phyloP scores from a whole-genome alignment of 2,113 vertebrate genomes.

The Piaya cayana region DNA sequence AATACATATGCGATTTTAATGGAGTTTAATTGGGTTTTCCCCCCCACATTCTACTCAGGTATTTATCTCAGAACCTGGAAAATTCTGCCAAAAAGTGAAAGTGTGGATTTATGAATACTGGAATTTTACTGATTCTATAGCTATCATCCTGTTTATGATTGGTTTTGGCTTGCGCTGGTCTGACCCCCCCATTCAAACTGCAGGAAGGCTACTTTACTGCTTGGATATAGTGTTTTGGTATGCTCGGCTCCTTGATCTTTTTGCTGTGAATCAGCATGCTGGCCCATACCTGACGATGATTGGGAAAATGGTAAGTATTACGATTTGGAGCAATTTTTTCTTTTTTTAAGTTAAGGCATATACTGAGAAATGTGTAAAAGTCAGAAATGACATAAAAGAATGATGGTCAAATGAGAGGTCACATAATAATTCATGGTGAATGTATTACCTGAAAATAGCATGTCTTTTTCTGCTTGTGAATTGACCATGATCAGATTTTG shows the following conservation, averaged over 20 bases:
- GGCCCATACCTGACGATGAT: conserved; percentile 98
- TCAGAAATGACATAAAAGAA: not conserved
- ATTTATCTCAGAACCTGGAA: conserved; percentile 90
- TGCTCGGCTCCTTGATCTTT: conserved; percentile 88
- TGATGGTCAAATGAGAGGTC: not conserved
- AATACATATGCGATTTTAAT: not conserved
- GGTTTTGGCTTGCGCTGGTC: conserved; percentile 86
- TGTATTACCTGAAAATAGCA: not conserved
- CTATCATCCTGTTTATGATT: conserved; percentile 86
- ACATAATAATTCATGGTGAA: not conserved
- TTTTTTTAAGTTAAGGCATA: not conserved
- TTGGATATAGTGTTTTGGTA: conserved; percentile 99
- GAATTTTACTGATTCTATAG: conserved; percentile 91
- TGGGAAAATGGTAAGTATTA: conserved; percentile 90
- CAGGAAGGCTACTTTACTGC: conserved; percentile 88
- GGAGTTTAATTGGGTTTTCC: not conserved
- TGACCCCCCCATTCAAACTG: conserved; percentile 71
- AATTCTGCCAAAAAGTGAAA: conserved; percentile 90
- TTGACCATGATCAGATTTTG: not conserved
- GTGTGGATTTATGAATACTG: conserved; percentile 97
- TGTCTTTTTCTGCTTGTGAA: not conserved
- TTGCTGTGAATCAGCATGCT: conserved; percentile 94
- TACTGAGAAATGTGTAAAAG: not conserved
- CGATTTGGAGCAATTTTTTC: not conserved
- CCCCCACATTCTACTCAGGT: conserved; percentile 74